Evolutionary conservation across 1,140 invertebrate species (phyloP).

Genomic region (Sycophila sp.): DNA sequence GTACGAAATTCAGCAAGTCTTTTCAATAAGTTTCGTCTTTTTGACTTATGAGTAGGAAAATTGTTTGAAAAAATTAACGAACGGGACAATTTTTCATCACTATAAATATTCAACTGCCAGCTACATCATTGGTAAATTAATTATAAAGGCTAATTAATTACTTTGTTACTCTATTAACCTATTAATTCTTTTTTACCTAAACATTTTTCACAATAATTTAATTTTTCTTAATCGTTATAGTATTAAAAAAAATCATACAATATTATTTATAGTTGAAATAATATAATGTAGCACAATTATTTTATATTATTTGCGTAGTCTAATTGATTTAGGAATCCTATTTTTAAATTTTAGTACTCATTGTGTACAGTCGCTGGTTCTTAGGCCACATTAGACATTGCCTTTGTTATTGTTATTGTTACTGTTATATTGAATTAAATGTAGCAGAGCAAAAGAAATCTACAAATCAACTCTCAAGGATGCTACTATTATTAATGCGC

Average conservation of each 20-base stretch:
- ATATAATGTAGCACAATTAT: slow-evolving; percentile 33
- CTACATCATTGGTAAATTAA: slow-evolving; percentile 47
- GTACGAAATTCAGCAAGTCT: slow-evolving; percentile 18
- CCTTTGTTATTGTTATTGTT: neutral
- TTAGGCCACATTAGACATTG: slow-evolving; percentile 28
- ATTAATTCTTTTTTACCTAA: slow-evolving; percentile 58
- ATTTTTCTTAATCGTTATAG: slow-evolving; percentile 56
- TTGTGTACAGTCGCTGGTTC: slow-evolving; percentile 32
- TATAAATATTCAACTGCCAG: slow-evolving; percentile 59
- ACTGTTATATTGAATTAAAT: neutral
- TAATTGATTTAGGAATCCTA: slow-evolving; percentile 52
- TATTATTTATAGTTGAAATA: slow-evolving; percentile 49
- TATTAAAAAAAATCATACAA: slow-evolving; percentile 58
- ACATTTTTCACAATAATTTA: slow-evolving; percentile 66
- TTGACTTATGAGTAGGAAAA: neutral
- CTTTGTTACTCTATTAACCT: slow-evolving; percentile 66
- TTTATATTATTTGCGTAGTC: slow-evolving; percentile 50
- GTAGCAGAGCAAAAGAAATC: neutral
- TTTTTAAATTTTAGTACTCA: slow-evolving; percentile 41
- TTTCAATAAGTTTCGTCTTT: slow-evolving; percentile 24
- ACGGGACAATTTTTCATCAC: slow-evolving; percentile 52
- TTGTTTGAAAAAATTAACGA: slow-evolving; percentile 56
- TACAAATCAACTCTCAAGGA: no score
- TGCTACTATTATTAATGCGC: no score
- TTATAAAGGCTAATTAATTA: slow-evolving; percentile 62